Conservation (phyloP, 2,113 vertebrate species). For the Silurus glanis region DNA sequence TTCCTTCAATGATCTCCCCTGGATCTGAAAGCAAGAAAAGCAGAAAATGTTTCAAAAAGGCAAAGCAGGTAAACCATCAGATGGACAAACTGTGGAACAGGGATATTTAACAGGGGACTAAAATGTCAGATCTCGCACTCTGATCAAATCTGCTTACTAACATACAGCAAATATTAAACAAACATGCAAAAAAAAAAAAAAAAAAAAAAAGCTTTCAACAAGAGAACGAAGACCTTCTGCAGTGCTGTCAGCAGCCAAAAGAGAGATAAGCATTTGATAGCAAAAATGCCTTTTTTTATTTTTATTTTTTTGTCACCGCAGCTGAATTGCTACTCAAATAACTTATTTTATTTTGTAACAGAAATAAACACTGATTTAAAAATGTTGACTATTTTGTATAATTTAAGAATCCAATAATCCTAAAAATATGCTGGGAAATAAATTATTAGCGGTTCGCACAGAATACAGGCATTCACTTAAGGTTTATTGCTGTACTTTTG, state of each 20-base stretch:
- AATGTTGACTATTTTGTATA: background rate
- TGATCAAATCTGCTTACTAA: background rate
- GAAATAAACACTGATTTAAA: background rate
- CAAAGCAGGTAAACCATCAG: background rate
- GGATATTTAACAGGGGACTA: background rate
- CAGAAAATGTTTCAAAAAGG: background rate
- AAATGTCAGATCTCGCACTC: background rate
- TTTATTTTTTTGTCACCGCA: background rate
- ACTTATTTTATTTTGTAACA: background rate
- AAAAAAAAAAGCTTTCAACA: background rate
- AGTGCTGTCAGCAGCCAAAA: background rate
- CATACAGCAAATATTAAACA: background rate
- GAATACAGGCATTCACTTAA: background rate
- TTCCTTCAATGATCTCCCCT: constrained; percentile 84
- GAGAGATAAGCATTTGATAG: background rate
- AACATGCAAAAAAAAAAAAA: background rate
- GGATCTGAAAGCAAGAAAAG: constrained; percentile 42
- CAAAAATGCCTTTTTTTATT: background rate
- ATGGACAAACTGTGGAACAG: background rate
- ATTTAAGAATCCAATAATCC: background rate
- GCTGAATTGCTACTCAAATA: background rate
- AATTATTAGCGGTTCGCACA: background rate
- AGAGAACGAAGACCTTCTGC: background rate
- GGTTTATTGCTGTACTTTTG: background rate
- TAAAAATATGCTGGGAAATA: background rate